Evolutionary conservation across 2,888 invertebrate species (phyloP).

Genomic region (Tetheella fluctuosa): DNA sequence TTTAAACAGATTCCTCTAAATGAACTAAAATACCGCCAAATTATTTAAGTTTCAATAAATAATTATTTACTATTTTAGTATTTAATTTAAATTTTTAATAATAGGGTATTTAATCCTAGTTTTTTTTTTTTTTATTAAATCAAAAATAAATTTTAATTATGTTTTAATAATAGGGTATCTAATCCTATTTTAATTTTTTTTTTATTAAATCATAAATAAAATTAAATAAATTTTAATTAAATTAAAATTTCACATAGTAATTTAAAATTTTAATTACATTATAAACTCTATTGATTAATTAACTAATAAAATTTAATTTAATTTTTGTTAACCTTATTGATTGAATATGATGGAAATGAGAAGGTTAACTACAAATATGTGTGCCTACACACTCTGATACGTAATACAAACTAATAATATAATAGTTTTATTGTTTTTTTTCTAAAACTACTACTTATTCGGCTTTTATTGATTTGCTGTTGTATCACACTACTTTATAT

Average conservation of each 20-base stretch:
- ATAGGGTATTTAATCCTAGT: conserved; percentile 89
- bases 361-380: too few relatives aligned
- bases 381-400: too few relatives aligned
- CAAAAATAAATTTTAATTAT: conserved; percentile 55
- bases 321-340: conserved; percentile 88
- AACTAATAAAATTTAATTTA: conserved; percentile 82
- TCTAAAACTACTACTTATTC: too few relatives aligned
- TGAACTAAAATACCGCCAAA: conserved; percentile 88
- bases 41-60: conserved; percentile 87
- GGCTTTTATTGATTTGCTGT: too few relatives aligned
- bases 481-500: too few relatives aligned
- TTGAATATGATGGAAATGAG: too few relatives aligned
- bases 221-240: conserved; percentile 65
- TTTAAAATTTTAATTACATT: conserved; percentile 65
- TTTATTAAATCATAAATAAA: conserved; percentile 68
- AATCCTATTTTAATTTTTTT: conserved; percentile 86
- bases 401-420: too few relatives aligned
- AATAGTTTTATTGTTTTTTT: too few relatives aligned
- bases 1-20: conserved; percentile 88
- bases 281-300: conserved; percentile 60
- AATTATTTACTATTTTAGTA: conserved; percentile 84
- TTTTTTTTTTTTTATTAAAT: conserved; percentile 76
- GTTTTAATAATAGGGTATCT: conserved; percentile 88
- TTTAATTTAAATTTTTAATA: conserved; percentile 81
- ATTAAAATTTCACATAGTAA: conserved; percentile 85